Conservation (phyloP, 2,888 invertebrate species). For the Leptura quadrifasciata region DNA sequence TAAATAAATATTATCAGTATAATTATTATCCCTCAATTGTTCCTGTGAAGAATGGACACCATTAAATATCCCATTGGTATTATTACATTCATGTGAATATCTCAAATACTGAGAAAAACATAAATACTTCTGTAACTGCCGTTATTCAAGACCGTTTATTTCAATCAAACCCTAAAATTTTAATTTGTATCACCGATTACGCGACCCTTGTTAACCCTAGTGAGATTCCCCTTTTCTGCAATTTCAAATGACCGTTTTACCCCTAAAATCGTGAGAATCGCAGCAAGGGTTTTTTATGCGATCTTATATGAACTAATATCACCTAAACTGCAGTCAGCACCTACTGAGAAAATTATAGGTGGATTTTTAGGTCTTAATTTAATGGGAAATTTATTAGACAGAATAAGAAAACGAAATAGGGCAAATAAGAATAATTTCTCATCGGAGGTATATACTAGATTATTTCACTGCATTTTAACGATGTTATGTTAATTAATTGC, state of each 20-base stretch:
- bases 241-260: constrained; percentile 45
- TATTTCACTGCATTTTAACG: neutral
- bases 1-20: no score
- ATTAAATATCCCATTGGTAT: no score
- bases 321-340: constrained; percentile 44
- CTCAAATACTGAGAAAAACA: neutral
- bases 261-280: constrained; percentile 64
- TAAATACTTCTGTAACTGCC: neutral
- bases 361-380: constrained; percentile 27
- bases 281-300: constrained; percentile 59
- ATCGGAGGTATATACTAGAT: neutral
- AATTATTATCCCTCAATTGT: no score
- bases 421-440: neutral
- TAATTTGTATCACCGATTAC: constrained; percentile 32
- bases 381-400: neutral
- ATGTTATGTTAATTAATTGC: no score
- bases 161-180: constrained; percentile 39
- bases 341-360: constrained; percentile 52
- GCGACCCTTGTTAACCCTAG: constrained; percentile 38
- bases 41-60: no score
- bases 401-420: neutral
- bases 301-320: constrained; percentile 24
- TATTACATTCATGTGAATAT: no score
- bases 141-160: constrained; percentile 3
- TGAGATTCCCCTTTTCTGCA: constrained; percentile 46